These are phyloP conservation scores for Corythucha ciliata DNA, from an alignment of 2,888 invertebrate genomes.

Conservation along the genomic window DNA sequence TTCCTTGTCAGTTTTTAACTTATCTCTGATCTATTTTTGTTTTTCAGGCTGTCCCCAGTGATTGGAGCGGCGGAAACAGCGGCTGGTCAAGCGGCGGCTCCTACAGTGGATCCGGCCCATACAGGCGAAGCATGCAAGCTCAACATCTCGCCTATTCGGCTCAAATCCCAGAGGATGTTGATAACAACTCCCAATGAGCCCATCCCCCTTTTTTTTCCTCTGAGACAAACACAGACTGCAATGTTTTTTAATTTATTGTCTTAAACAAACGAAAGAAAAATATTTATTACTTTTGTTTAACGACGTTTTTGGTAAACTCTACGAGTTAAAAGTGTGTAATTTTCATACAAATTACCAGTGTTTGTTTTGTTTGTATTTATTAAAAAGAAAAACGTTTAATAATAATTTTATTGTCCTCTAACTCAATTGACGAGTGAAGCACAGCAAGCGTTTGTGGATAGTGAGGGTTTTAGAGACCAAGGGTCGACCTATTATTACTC, in stretches of 20 bases:
- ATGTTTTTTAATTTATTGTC: constrained; percentile 1
- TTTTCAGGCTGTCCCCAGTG: constrained; percentile 25
- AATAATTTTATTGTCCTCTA: too few relatives aligned
- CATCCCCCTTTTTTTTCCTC: constrained; percentile 12
- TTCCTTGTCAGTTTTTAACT: too few relatives aligned
- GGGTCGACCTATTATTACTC: too few relatives aligned
- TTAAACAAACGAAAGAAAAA: not conserved
- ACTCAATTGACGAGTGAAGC: too few relatives aligned
- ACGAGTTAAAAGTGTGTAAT: constrained; percentile 31
- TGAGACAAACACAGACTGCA: not conserved
- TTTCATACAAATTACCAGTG: constrained; percentile 21
- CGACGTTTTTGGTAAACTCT: constrained; percentile 33
- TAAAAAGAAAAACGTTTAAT: too few relatives aligned
- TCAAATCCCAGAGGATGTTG: constrained; percentile 41
- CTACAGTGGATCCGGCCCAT: constrained; percentile 42
- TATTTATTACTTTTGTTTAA: constrained; percentile 12
- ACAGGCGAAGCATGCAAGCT: constrained; percentile 45
- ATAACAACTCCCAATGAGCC: constrained; percentile 25
- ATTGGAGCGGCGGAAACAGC: constrained; percentile 23
- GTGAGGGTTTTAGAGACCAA: too few relatives aligned
- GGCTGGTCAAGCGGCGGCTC: constrained; percentile 36
- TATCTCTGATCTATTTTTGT: not conserved
- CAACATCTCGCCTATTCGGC: constrained; percentile 64
- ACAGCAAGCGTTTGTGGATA: too few relatives aligned
- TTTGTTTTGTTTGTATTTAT: constrained; percentile 11